These are phyloP conservation scores for Hipparchia sbordonii DNA, from an alignment of 2,888 invertebrate genomes.

Conservation along the genomic window DNA sequence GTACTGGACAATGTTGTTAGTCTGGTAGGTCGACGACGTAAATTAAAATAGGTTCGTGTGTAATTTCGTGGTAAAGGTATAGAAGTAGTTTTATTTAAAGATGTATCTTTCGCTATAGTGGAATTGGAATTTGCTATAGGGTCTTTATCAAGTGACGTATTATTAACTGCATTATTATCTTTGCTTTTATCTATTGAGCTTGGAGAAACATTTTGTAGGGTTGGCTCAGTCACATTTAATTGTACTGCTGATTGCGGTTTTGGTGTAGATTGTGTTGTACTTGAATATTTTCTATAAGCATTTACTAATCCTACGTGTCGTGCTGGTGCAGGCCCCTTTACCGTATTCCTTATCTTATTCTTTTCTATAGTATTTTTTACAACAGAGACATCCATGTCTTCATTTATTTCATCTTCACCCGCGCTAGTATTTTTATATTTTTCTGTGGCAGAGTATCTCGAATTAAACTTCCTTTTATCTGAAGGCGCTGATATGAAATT, in stretches of 20 bases:
- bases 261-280: slow-evolving; percentile 58
- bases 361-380: slow-evolving; percentile 79
- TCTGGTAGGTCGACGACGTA: slow-evolving; percentile 65
- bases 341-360: slow-evolving; percentile 78
- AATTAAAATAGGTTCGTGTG: slow-evolving; percentile 68
- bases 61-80: slow-evolving; percentile 60
- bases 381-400: slow-evolving; percentile 85
- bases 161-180: slow-evolving; percentile 50
- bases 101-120: slow-evolving; percentile 43
- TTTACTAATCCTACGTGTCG: slow-evolving; percentile 73
- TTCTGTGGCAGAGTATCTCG: slow-evolving; percentile 75
- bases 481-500: slow-evolving; percentile 69
- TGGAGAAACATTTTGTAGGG: slow-evolving; percentile 55
- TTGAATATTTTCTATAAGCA: slow-evolving; percentile 73
- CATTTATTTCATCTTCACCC: slow-evolving; percentile 81
- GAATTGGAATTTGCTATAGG: slow-evolving; percentile 23
- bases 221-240: slow-evolving; percentile 63
- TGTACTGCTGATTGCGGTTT: slow-evolving; percentile 60
- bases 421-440: slow-evolving; percentile 76
- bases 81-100: slow-evolving; percentile 52
- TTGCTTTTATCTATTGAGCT: slow-evolving; percentile 52
- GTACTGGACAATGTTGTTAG: slow-evolving; percentile 59
- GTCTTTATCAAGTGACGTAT: slow-evolving; percentile 46
- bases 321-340: slow-evolving; percentile 78
- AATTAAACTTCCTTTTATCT: slow-evolving; percentile 74